Percentiles rank a stretch among this genome's conserved stretches.
These are phyloP conservation scores for Yponomeuta cagnagella DNA, from an alignment of 2,888 invertebrate species.

Conservation along the genomic window DNA sequence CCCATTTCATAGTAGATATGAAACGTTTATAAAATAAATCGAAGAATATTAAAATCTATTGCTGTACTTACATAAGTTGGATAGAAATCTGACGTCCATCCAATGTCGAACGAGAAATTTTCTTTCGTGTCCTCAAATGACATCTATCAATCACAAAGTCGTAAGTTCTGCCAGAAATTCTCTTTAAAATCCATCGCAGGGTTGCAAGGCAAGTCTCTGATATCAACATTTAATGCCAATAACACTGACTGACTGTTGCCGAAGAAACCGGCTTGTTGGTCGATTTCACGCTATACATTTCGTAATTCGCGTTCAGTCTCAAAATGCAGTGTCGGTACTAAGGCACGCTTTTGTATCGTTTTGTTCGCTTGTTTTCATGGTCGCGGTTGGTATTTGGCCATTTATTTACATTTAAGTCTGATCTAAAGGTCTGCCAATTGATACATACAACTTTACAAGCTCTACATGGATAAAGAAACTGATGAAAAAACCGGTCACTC, in stretches of 20 bases:
- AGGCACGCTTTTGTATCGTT: neutral
- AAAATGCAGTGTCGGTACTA: conserved; percentile 22
- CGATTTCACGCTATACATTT: conserved; percentile 55
- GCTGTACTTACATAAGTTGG: too few species aligned
- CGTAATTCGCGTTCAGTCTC: conserved; percentile 38
- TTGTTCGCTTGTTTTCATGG: conserved; percentile 9
- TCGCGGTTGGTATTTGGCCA: neutral
- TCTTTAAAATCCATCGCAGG: too few species aligned
- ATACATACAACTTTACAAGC: too few species aligned
- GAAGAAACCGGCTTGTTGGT: conserved; percentile 24
- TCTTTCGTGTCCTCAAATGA: too few species aligned
- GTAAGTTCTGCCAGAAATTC: too few species aligned
- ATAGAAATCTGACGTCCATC: too few species aligned
- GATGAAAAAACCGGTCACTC: too few species aligned
- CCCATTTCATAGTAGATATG: neutral
- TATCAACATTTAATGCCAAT: neutral
- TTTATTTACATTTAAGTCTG: neutral
- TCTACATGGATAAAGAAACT: too few species aligned
- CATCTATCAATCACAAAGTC: too few species aligned
- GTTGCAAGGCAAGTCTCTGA: neutral
- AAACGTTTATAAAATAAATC: too few species aligned
- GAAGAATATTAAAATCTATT: too few species aligned
- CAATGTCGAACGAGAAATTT: too few species aligned
- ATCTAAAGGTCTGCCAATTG: neutral
- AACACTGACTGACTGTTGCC: conserved; percentile 15